A percentile compares a stretch with the other conserved stretches of the same genome.
Conservation (phyloP, 2,113 vertebrate species). For the Hydrochoerus hydrochaeris region DNA sequence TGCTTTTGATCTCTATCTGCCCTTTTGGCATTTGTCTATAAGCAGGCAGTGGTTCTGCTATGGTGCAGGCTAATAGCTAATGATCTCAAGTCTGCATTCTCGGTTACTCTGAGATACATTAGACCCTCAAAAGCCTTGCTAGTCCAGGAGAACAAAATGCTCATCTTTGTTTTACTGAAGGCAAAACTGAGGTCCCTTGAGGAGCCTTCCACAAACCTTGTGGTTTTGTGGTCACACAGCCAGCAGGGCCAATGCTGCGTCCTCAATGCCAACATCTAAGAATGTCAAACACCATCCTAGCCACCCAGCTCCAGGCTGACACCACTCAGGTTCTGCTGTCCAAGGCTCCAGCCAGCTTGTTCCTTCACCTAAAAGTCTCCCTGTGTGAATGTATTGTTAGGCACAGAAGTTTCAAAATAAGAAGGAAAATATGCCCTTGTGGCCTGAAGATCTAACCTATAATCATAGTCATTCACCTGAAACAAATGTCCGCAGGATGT, state of each 20-base stretch:
- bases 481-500: neutral
- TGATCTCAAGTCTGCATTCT: no score
- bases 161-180: neutral
- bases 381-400: neutral
- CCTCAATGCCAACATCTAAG: neutral
- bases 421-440: neutral
- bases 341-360: neutral
- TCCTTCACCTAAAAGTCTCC: neutral
- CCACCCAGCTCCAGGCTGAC: neutral
- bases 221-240: neutral
- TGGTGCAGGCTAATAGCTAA: neutral
- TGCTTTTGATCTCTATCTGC: neutral
- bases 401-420: constrained; percentile 30
- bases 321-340: neutral
- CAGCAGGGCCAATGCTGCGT: neutral
- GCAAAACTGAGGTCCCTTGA: neutral
- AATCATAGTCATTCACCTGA: neutral
- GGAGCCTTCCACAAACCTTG: neutral
- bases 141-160: neutral
- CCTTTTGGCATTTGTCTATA: neutral
- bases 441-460: neutral
- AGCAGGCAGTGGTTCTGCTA: neutral
- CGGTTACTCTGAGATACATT: neutral
- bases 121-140: neutral
- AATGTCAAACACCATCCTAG: neutral